A percentile compares a stretch with the other conserved stretches of the same genome.
phyloP scores from a whole-genome alignment of 2,797 vertebrate species.

The Erithacus rubecula region DNA sequence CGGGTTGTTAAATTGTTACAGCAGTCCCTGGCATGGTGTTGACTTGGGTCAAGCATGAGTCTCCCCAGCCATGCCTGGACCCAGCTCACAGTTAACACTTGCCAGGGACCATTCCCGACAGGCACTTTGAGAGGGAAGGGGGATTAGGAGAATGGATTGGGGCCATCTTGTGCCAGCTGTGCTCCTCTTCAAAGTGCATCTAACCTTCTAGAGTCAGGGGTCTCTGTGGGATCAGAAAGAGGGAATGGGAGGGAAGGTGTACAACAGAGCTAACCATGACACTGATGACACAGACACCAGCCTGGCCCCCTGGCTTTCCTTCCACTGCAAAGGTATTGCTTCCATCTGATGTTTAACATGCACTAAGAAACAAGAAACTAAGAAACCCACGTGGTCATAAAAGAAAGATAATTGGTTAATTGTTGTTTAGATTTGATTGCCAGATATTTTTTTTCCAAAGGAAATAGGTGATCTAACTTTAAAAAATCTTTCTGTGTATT shows the following conservation, averaged over 20 bases:
- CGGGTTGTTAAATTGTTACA: constrained; percentile 23
- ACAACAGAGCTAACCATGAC: neutral
- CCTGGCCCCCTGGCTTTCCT: neutral
- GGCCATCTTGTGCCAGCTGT: constrained; percentile 9
- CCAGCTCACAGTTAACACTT: neutral
- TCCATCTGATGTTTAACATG: neutral
- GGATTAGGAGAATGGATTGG: constrained; percentile 18
- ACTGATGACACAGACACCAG: neutral
- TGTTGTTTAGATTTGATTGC: neutral
- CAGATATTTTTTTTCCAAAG: neutral
- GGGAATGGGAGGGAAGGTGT: neutral
- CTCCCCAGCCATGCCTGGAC: constrained; percentile 22
- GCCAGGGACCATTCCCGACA: neutral
- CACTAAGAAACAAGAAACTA: neutral
- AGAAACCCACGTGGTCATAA: neutral
- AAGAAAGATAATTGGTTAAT: neutral
- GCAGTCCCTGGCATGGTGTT: neutral
- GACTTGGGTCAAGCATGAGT: constrained; percentile 16
- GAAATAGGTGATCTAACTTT: neutral
- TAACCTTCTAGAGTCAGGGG: neutral
- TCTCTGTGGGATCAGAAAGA: neutral
- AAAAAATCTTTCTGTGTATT: neutral
- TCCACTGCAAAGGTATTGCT: neutral
- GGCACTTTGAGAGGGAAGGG: neutral
- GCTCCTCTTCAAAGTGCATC: neutral